A percentile compares a stretch with the other conserved stretches of the same genome.
These are phyloP conservation scores for Vidua macroura DNA, from an alignment of 2,113 vertebrate species.

Conservation along the genomic window DNA sequence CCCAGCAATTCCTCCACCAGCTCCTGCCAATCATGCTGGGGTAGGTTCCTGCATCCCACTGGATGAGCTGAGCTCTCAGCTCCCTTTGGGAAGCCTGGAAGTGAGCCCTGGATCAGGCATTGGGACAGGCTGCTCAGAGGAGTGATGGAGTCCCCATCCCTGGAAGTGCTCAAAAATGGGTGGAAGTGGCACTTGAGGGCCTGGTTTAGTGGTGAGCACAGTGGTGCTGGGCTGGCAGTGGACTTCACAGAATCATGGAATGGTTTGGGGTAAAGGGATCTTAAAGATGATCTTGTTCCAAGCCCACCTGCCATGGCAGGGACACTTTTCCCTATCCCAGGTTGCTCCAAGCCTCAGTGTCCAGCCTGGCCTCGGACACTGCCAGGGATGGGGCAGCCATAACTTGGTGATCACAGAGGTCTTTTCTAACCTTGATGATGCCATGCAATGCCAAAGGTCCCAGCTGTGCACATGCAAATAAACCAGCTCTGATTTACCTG, in stretches of 20 bases:
- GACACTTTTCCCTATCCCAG: neutral
- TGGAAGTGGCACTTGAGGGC: neutral
- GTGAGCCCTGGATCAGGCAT: fast-evolving
- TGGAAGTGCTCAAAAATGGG: fast-evolving
- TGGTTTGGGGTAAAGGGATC: neutral
- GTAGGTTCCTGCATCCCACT: neutral
- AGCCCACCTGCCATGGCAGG: neutral
- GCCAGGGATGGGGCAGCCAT: neutral
- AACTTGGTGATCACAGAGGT: fast-evolving
- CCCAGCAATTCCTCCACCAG: neutral
- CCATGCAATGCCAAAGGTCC: fast-evolving
- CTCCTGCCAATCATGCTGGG: neutral
- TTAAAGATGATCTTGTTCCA: neutral
- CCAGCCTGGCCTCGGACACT: neutral
- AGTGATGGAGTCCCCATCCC: neutral
- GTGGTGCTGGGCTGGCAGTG: neutral
- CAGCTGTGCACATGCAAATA: neutral
- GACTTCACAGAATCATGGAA: neutral
- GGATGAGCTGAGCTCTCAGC: neutral
- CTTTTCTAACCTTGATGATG: neutral
- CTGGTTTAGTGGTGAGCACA: fast-evolving
- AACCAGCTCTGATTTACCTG: too few species aligned
- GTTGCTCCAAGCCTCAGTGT: fast-evolving
- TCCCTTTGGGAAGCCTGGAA: neutral
- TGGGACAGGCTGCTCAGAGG: neutral